Evolutionary conservation across 2,888 invertebrate genomes (phyloP).

Genomic region (Sialis lutaria): DNA sequence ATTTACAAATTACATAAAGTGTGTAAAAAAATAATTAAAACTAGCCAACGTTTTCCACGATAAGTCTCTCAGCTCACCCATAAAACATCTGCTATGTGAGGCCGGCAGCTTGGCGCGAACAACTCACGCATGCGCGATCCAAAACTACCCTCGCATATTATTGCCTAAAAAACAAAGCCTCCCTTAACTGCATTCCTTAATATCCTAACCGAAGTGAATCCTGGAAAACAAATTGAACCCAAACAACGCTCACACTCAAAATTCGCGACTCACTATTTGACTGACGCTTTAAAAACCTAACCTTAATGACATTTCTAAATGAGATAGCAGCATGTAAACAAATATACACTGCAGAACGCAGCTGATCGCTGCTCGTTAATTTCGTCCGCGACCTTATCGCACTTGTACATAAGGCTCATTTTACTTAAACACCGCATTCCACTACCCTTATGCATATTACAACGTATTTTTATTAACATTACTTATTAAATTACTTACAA

Average conservation of each 20-base stretch:
- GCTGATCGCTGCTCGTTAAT: slow-evolving; percentile 1
- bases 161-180: no score
- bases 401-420: neutral
- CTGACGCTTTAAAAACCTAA: slow-evolving; percentile 1
- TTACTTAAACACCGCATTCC: neutral
- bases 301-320: slow-evolving; percentile 2
- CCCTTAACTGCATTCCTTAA: no score
- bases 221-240: no score
- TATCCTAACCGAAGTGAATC: no score
- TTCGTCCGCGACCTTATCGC: neutral
- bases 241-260: no score
- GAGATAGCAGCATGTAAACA: slow-evolving; percentile 6
- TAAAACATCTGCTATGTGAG: slow-evolving; percentile 31
- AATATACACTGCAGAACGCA: slow-evolving; percentile 3
- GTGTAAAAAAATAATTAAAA: slow-evolving; percentile 1
- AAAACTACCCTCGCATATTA: slow-evolving; percentile 7
- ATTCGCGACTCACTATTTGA: no score
- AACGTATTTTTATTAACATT: neutral
- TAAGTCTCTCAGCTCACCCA: slow-evolving; percentile 11
- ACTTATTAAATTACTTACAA: no score
- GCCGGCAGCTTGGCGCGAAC: slow-evolving; percentile 29
- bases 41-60: slow-evolving; percentile 3
- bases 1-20: neutral
- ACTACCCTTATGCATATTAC: neutral
- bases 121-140: slow-evolving; percentile 19